Base-by-base conservation (phyloP, 1,140 invertebrate species). In the Helicoverpa armigera region DNA sequence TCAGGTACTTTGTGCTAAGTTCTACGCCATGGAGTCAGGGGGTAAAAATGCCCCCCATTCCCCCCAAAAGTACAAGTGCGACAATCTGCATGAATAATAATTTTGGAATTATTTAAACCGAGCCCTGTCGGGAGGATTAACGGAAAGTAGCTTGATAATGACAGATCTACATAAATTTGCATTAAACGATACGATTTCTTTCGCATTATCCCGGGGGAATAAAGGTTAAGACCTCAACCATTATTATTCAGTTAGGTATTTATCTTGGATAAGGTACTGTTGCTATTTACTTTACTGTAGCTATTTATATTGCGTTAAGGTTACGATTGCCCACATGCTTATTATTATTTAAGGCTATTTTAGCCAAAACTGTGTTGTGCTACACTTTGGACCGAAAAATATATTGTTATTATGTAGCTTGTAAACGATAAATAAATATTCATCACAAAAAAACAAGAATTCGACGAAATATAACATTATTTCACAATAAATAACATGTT, bases 21-120 rank as follows among this genome's bases (percentile, higher is more conserved):
- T 75, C 31, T 13, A 18, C n/a, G 14, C 13, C 5, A 14, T 14
- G 48, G 61, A 35, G 75, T 65, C 60, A 11, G 60, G n/a, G 60
- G 75, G 14, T 31, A 54, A 53, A 77, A 77, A 51, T 12, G 11
- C 12, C 29, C 12, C 18, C 16, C 35, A 7, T 16, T 65, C 23
- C 11, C 31, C 48, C 75, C 11, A 35, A 53, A 53, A 70, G 48
- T 48, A 74, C 58, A 11, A 35, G 35, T 23, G 61, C 35, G 61
- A 79, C 80, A 81, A 82, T 85, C 79, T 83, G 67, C 80, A 85
- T 86, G 80, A 86, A 82, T 86, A 86, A 86, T 86, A 83, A 82
- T 84, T 82, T 31, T 35, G 58, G 84, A 82, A 82, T 85, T 83
- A 85, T 83, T 85, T 78, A 85, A 82, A 61, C 16, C 50, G 50